A percentile compares a stretch with the other conserved stretches of the same genome.
phyloP scores from a whole-genome alignment of 1,140 invertebrate species.

The Hyles euphorbiae region DNA sequence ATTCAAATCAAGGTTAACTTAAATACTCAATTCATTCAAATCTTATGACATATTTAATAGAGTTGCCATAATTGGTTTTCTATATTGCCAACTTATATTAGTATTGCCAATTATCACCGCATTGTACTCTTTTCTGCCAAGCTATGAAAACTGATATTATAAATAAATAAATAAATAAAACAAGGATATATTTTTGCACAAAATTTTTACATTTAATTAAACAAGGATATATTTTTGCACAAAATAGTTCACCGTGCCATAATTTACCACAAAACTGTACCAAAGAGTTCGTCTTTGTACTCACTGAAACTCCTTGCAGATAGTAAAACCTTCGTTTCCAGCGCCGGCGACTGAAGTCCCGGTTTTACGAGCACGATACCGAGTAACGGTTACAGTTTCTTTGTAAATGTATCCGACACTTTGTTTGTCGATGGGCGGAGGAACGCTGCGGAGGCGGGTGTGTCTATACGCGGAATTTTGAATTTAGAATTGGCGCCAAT shows the following conservation, averaged over 20 bases:
- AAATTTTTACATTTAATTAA: too few relatives aligned
- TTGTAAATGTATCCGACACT: constrained; percentile 19
- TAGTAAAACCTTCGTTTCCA: constrained; percentile 44
- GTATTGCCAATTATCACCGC: too few relatives aligned
- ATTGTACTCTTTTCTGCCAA: too few relatives aligned
- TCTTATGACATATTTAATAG: too few relatives aligned
- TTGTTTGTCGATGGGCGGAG: constrained; percentile 13
- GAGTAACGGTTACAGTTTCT: constrained; percentile 15
- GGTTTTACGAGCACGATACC: constrained; percentile 20
- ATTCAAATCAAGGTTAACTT: too few relatives aligned
- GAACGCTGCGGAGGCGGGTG: constrained; percentile 5
- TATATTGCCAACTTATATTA: too few relatives aligned
- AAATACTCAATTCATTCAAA: too few relatives aligned
- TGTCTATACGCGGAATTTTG: constrained; percentile 5
- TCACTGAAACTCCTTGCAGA: constrained; percentile 43
- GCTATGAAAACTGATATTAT: too few relatives aligned
- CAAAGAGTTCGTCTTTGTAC: constrained; percentile 32
- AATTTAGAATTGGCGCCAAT: constrained; percentile 16
- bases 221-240: too few relatives aligned
- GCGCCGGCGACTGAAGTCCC: constrained; percentile 21
- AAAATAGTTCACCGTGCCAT: background rate
- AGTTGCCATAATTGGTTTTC: too few relatives aligned
- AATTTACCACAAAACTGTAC: constrained; percentile 9
- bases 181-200: too few relatives aligned
- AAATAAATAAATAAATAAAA: too few relatives aligned